Conservation (phyloP, 2,888 invertebrate genomes). For the Pinctada fucata region DNA sequence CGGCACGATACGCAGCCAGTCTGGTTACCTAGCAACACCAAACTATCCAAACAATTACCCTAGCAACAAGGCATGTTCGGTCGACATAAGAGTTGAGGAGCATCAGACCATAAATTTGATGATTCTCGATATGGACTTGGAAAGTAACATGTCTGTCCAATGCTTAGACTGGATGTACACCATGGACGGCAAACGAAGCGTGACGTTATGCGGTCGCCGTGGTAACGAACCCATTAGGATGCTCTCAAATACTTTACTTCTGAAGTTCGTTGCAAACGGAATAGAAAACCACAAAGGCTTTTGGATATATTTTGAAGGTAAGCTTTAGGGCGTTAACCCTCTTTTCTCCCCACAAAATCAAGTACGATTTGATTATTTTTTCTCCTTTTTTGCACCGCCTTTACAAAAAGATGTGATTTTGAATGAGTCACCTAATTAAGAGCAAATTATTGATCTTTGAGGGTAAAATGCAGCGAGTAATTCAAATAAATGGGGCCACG, state of each 20-base stretch:
- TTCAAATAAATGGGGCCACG: background rate
- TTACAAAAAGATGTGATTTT: too few species aligned
- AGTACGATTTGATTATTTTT: background rate
- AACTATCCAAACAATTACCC: conserved; percentile 68
- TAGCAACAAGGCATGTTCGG: conserved; percentile 54
- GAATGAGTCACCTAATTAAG: background rate
- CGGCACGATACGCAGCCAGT: conserved; percentile 43
- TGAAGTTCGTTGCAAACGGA: conserved; percentile 55
- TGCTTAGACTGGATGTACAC: conserved; percentile 70
- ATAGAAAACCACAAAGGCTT: conserved; percentile 67
- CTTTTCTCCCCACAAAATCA: background rate
- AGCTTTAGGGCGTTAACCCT: conserved; percentile 10
- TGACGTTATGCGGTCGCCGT: conserved; percentile 68
- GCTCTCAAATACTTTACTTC: conserved; percentile 57
- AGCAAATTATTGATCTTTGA: background rate
- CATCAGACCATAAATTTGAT: conserved; percentile 65
- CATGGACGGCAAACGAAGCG: conserved; percentile 59
- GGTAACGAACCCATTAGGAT: conserved; percentile 60
- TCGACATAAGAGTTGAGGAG: conserved; percentile 55
- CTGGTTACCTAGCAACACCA: conserved; percentile 71
- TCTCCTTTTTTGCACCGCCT: background rate
- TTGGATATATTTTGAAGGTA: conserved; percentile 75
- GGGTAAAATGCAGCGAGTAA: background rate
- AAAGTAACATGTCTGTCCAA: conserved; percentile 55
- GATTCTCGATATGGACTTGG: conserved; percentile 69